Evolutionary conservation across 1,140 invertebrate genomes (phyloP), one percentile per base, ranked within the genome.

Genomic region (Lysiphlebus fabarum): DNA sequence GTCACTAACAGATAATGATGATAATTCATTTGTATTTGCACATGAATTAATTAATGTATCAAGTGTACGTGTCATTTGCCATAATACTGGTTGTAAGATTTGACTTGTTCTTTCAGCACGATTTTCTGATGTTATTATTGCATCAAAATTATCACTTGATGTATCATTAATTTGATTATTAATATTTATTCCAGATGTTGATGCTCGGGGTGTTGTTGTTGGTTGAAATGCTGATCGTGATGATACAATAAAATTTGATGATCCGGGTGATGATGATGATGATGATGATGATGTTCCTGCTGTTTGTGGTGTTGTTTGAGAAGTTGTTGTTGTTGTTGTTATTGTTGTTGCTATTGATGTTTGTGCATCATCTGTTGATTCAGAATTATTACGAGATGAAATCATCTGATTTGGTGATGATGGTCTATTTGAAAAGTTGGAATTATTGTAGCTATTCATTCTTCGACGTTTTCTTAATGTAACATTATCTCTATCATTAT

Each of bases 161-260:
- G 17, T 26, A 26, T 26, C 17, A 26, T 26, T 26, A 26, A 26
- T 26, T 26, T 26, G 17, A 26, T 26, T 26, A 26, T 26, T 26
- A 26, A 26, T 26, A 26, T 26, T 26, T 26, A 26, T 26, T 26
- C 17, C 17, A 26, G 17, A 26, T 26, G 17, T 26, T 26, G 17
- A 26, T 26, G 17, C 17, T 26, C 17, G 17, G 2, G 17, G 17
- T 26, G 17, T 26, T 26, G 17, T 26, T 26, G 17, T 72, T 4
- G 70, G 73, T 44, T 79, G 72, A 64, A 78, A 79, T 1, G 76
- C 77, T 4, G 76, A 77, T 9, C 70, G 69, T 17, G 67, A 75
- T 4, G 75, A 77, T 8, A 76, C 68, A 10, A 72, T 76, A 17
- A 79, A 79, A 17, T 68, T 69, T 7, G 69, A 68, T 3, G 62